Conservation (phyloP, 2,797 vertebrate genomes). For the Avahi laniger region DNA sequence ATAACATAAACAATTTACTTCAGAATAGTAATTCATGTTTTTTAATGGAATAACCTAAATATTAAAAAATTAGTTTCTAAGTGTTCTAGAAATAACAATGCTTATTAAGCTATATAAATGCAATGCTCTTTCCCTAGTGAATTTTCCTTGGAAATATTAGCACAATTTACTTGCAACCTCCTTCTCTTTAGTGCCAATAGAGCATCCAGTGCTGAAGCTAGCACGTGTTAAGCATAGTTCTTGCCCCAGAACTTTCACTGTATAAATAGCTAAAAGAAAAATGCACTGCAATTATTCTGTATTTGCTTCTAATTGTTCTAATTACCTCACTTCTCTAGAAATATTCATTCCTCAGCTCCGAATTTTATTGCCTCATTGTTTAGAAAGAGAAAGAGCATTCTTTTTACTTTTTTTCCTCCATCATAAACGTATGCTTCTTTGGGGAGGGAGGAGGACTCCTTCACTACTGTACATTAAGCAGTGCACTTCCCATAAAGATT, state of each 20-base stretch:
- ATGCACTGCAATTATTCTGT: background rate
- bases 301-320: constrained; percentile 46
- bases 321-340: background rate
- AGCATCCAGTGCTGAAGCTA: background rate
- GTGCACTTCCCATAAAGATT: constrained; percentile 47
- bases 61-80: background rate
- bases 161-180: background rate
- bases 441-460: background rate
- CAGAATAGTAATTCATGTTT: background rate
- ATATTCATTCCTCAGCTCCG: constrained; percentile 19
- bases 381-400: background rate
- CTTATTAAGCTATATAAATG: background rate
- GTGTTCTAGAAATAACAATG: background rate
- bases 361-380: background rate
- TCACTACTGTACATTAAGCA: constrained; percentile 48
- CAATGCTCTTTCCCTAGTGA: background rate
- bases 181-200: background rate
- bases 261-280: constrained; percentile 61
- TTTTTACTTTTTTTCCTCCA: background rate
- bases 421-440: background rate
- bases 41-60: background rate
- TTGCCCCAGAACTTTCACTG: constrained; percentile 16
- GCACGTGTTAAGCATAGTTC: background rate
- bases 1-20: background rate
- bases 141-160: constrained; percentile 14